phyloP scores from a whole-genome alignment of 2,113 vertebrate species.

The Leucosticte australis region DNA sequence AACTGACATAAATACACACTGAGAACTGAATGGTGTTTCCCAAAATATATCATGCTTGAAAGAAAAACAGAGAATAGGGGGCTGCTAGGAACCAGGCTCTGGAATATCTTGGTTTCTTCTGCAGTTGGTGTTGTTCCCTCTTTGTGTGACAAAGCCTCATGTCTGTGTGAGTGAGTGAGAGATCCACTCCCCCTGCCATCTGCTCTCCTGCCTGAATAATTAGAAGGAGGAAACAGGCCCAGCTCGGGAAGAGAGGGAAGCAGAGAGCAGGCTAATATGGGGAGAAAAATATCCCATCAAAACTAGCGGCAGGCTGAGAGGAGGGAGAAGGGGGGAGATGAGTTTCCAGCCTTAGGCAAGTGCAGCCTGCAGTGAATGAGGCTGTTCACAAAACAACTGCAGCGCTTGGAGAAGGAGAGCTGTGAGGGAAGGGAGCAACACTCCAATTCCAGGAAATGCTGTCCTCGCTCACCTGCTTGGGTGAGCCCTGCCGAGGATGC shows the following conservation, averaged over 20 bases:
- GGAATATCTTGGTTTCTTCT: neutral
- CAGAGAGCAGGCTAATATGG: neutral
- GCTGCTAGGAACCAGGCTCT: neutral
- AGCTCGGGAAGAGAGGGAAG: neutral
- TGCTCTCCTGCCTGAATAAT: slow-evolving; percentile 42
- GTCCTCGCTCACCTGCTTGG: rapidly evolving
- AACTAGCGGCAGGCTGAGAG: neutral
- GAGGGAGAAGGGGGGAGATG: neutral
- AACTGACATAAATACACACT: neutral
- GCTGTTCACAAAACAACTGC: neutral
- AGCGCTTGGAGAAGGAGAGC: neutral
- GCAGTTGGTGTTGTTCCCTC: neutral
- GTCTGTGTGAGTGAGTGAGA: neutral
- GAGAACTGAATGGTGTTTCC: neutral
- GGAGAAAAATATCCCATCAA: neutral
- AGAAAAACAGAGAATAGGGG: neutral
- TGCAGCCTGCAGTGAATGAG: neutral
- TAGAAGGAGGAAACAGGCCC: neutral
- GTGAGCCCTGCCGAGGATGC: rapidly evolving
- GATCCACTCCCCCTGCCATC: slow-evolving; percentile 50
- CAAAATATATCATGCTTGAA: neutral
- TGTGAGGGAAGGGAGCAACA: neutral
- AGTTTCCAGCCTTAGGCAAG: neutral
- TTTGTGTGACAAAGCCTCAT: neutral
- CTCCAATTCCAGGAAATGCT: rapidly evolving